phyloP scores from a whole-genome alignment of 2,797 vertebrate genomes.

The Artibeus lituratus region DNA sequence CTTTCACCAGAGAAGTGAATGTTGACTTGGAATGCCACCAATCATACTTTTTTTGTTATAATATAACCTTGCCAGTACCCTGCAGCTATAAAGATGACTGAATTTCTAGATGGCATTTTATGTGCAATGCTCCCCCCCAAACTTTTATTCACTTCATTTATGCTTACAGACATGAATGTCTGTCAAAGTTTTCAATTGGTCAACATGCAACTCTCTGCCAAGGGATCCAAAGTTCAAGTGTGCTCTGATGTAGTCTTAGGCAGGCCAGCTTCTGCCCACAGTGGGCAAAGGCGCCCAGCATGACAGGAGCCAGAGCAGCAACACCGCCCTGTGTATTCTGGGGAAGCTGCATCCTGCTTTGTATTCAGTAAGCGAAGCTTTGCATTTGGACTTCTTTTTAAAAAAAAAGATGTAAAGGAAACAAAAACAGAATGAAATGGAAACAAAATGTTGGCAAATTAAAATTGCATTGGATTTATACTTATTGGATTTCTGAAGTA shows the following conservation, averaged over 20 bases:
- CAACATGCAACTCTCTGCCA: neutral
- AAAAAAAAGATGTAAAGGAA: constrained; percentile 28
- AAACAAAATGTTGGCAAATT: constrained; percentile 57
- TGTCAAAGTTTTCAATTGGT: constrained; percentile 55
- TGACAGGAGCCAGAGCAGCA: neutral
- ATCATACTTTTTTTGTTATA: neutral
- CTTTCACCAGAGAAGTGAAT: constrained; percentile 38
- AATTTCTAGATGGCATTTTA: neutral
- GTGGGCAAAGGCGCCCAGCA: neutral
- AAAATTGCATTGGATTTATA: constrained; percentile 63
- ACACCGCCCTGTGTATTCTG: neutral
- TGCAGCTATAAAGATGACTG: constrained; percentile 34
- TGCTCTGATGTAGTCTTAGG: neutral
- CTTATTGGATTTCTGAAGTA: constrained; percentile 68
- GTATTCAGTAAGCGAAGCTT: constrained; percentile 47
- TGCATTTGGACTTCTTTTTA: neutral
- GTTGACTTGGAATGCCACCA: constrained; percentile 29
- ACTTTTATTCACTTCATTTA: constrained; percentile 25
- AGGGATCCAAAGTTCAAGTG: constrained; percentile 31
- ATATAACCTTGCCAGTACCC: neutral
- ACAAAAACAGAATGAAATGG: constrained; percentile 59
- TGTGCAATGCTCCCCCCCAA: neutral
- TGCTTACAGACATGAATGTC: neutral
- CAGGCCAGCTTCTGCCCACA: neutral
- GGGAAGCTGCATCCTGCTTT: constrained; percentile 34